phyloP scores from a whole-genome alignment of 1,140 invertebrate genomes.

The Drosophila subpulchrella region DNA sequence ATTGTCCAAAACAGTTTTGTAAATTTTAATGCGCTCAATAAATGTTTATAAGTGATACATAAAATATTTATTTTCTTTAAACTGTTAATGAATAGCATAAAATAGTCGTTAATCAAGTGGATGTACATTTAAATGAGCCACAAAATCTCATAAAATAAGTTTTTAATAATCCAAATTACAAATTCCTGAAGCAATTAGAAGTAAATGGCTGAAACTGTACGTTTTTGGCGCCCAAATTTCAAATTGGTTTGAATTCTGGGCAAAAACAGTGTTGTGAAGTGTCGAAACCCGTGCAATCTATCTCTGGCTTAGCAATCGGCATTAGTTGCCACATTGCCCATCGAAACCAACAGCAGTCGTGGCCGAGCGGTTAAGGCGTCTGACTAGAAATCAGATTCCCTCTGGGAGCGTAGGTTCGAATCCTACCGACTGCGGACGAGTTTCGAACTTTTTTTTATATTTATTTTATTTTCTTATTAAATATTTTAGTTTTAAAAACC shows the following conservation, averaged over 20 bases:
- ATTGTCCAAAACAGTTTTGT: slow-evolving; percentile 31
- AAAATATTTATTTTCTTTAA: too few species aligned
- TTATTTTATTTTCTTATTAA: background rate
- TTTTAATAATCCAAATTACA: too few species aligned
- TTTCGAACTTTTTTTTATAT: background rate
- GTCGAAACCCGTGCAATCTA: background rate
- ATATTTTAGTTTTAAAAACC: too few species aligned
- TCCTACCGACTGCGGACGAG: slow-evolving; percentile 91
- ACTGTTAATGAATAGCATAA: too few species aligned
- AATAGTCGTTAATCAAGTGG: too few species aligned
- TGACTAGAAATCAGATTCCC: slow-evolving; percentile 94
- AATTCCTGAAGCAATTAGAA: background rate
- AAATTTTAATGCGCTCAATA: slow-evolving; percentile 14
- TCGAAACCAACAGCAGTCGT: slow-evolving; percentile 87
- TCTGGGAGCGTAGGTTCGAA: slow-evolving; percentile 94
- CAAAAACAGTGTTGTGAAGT: background rate
- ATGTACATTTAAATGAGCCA: too few species aligned
- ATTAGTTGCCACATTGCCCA: slow-evolving; percentile 1
- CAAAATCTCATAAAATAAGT: too few species aligned
- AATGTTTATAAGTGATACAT: too few species aligned
- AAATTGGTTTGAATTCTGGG: background rate
- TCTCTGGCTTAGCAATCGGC: background rate
- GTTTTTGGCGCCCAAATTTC: background rate
- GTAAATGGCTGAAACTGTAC: background rate
- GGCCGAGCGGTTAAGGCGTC: slow-evolving; percentile 94